A percentile compares a stretch with the other conserved stretches of the same genome.
phyloP scores from a whole-genome alignment of 2,113 vertebrate species.

The Ciconia stormi region DNA sequence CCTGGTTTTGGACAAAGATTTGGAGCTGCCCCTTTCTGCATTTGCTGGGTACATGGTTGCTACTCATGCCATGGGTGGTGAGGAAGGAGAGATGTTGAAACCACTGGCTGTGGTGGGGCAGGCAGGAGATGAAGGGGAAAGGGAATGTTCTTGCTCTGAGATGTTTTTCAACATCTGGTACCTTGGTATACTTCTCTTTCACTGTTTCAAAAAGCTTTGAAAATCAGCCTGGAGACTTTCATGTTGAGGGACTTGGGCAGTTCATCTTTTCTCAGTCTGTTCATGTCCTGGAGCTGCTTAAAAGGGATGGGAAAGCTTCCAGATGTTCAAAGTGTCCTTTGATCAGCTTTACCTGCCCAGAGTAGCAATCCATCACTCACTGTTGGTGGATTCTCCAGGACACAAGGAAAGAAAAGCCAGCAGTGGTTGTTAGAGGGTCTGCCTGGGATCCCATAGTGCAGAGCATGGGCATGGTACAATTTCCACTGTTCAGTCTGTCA shows the following conservation, averaged over 20 bases:
- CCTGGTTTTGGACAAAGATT: not conserved
- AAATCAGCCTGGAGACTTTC: not conserved
- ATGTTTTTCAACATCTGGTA: not conserved
- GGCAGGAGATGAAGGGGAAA: not conserved
- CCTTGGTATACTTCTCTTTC: not conserved
- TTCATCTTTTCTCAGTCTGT: not conserved
- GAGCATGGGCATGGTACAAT: rapidly evolving
- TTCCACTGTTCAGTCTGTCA: not conserved
- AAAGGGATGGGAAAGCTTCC: not conserved
- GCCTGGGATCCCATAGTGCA: rapidly evolving
- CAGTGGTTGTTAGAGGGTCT: not conserved
- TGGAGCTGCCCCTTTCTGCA: not conserved
- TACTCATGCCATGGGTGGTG: not conserved
- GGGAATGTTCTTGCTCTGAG: not conserved
- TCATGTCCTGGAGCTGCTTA: not conserved
- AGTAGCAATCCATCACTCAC: not conserved
- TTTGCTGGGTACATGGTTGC: not conserved
- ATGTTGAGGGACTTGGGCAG: not conserved
- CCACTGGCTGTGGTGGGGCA: not conserved
- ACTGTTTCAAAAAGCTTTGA: not conserved
- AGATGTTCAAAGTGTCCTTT: not conserved
- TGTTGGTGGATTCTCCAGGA: not conserved
- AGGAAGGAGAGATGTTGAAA: not conserved
- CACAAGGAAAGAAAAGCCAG: not conserved
- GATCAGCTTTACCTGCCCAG: not conserved